Percentiles rank a stretch among this genome's conserved stretches.
Conservation (phyloP, 1,140 invertebrate species). For the Magallana gigas region DNA sequence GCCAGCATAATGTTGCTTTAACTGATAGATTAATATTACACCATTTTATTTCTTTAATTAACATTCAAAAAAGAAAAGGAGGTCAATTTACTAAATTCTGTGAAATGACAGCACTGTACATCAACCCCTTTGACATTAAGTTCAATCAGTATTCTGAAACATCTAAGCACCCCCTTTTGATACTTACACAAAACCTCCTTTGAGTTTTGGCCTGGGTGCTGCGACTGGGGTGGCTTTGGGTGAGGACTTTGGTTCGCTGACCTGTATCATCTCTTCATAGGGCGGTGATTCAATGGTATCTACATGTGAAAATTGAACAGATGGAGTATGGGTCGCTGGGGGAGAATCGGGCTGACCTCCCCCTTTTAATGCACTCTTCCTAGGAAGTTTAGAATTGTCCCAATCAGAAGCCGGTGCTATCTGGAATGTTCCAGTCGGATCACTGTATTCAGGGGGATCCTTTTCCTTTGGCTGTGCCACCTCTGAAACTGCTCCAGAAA, state of each 20-base stretch:
- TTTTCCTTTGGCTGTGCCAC: constrained; percentile 18
- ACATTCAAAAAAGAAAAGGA: too few species aligned
- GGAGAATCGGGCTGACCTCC: constrained; percentile 20
- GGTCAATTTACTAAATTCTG: too few species aligned
- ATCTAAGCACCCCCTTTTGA: neutral
- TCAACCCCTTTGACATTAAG: too few species aligned
- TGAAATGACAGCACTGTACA: too few species aligned
- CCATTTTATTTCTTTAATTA: too few species aligned
- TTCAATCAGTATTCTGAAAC: too few species aligned
- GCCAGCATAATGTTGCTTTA: too few species aligned
- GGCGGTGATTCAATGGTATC: constrained; percentile 53
- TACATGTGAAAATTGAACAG: constrained; percentile 59
- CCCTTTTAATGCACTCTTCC: constrained; percentile 77
- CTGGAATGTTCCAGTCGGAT: constrained; percentile 43
- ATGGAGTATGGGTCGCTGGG: constrained; percentile 34
- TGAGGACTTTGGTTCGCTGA: constrained; percentile 56
- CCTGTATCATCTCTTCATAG: neutral
- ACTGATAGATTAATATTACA: too few species aligned
- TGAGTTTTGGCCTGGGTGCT: constrained; percentile 59
- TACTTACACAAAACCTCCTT: constrained; percentile 55
- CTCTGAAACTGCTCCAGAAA: neutral
- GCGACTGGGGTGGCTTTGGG: constrained; percentile 62
- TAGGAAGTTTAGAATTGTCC: constrained; percentile 72
- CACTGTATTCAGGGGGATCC: constrained; percentile 22
- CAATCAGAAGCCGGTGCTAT: constrained; percentile 68